A percentile compares a stretch with the other conserved stretches of the same genome.
phyloP scores from a whole-genome alignment of 1,140 invertebrate species.

The Eupristina koningsbergeri region DNA sequence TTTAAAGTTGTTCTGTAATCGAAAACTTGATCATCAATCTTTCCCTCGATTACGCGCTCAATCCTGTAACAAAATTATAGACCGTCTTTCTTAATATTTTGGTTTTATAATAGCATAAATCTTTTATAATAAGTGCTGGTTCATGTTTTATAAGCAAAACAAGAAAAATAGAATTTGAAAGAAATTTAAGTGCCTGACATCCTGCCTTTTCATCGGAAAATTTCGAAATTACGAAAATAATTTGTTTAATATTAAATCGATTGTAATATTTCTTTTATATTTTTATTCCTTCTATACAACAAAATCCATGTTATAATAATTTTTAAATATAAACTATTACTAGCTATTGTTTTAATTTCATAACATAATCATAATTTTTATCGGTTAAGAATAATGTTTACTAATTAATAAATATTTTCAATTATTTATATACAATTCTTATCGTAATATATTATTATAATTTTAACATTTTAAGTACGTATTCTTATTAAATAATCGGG shows the following conservation, averaged over 20 bases:
- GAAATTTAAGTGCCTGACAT: slow-evolving; percentile 1
- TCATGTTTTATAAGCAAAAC: slow-evolving; percentile 8
- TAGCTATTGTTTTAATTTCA: no score
- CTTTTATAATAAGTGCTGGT: slow-evolving; percentile 40
- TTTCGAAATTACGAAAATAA: background rate
- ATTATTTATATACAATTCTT: no score
- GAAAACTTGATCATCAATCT: slow-evolving; percentile 36
- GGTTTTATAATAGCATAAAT: background rate
- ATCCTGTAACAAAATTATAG: slow-evolving; percentile 35
- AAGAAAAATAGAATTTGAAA: slow-evolving; percentile 26
- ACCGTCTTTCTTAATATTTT: background rate
- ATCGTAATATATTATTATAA: no score
- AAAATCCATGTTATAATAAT: no score
- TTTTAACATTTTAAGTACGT: no score
- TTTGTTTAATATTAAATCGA: background rate
- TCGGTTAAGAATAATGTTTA: no score
- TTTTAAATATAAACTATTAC: no score
- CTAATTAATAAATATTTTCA: no score
- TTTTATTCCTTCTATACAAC: no score
- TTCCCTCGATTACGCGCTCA: slow-evolving; percentile 33
- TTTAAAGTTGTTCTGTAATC: slow-evolving; percentile 15
- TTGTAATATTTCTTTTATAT: no score
- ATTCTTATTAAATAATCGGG: no score
- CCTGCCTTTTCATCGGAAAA: background rate
- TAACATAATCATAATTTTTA: no score